Evolutionary conservation across 2,888 invertebrate species (phyloP).

Genomic region (Perizoma affinitatum): DNA sequence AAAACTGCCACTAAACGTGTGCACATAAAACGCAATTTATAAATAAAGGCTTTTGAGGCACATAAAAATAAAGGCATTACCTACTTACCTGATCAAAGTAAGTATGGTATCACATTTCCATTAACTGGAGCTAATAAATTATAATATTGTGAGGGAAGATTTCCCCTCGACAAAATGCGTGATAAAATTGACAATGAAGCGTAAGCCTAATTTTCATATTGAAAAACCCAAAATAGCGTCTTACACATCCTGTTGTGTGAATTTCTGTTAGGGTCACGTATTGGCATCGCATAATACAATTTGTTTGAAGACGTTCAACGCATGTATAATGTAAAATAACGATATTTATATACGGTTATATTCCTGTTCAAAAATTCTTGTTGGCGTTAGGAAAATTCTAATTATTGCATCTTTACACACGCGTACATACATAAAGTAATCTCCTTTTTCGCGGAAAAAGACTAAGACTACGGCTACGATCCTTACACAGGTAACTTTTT

Average conservation of each 20-base stretch:
- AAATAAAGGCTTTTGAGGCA: slow-evolving; percentile 2
- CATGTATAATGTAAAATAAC: slow-evolving; percentile 70
- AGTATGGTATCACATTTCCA: slow-evolving; percentile 29
- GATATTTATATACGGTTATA: slow-evolving; percentile 46
- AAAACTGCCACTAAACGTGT: too few relatives aligned
- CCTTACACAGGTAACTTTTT: too few relatives aligned
- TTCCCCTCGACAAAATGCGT: slow-evolving; percentile 48
- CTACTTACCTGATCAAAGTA: slow-evolving; percentile 20
- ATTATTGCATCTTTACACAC: too few relatives aligned
- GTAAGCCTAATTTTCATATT: slow-evolving; percentile 63
- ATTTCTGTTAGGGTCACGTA: slow-evolving; percentile 73
- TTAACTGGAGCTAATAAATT: slow-evolving; percentile 35
- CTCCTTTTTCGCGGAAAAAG: too few relatives aligned
- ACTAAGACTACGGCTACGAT: too few relatives aligned
- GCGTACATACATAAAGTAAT: too few relatives aligned
- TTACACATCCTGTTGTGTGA: slow-evolving; percentile 64
- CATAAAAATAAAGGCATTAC: slow-evolving; percentile 23
- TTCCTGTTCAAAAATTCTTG: slow-evolving; percentile 59
- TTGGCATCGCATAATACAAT: slow-evolving; percentile 78
- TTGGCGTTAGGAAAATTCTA: background rate
- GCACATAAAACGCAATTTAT: too few relatives aligned
- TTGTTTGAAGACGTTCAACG: slow-evolving; percentile 70
- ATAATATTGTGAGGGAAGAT: slow-evolving; percentile 37
- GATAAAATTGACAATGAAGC: slow-evolving; percentile 49
- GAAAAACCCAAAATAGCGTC: slow-evolving; percentile 58